Base-by-base conservation (phyloP, 2,888 invertebrate genomes). In the Meloe dianella region DNA sequence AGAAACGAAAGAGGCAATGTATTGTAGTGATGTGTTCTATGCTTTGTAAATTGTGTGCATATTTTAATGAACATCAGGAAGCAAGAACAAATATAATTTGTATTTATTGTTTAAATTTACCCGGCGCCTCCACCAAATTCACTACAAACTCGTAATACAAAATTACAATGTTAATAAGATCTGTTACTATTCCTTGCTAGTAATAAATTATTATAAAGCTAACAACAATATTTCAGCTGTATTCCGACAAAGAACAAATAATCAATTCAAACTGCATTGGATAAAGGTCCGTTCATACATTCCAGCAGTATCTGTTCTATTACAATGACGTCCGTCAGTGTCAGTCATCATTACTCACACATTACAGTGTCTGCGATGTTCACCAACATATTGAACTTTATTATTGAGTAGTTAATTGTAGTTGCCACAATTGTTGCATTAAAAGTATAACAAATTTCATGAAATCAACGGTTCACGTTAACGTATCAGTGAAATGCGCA, bases 91-190 rank as follows among this genome's bases (percentile, higher is more conserved):
- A 54, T 22, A 54, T 54, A 54, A 54, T 54, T 54, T 54, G 54
- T 54, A 54, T 24, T 24, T 24, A 12, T 12, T 54, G 12, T 22
- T 6, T 22, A 10, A 24, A 54, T 24, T 54, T 14, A 6, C 24
- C 54, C 54, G 54, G 22, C 54, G 22, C 54, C 22, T 54, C 54
- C 54, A 54, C 54, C 54, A 54, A 54, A 24, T 54, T 54, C 24
- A 54, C 54, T 24, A 54, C 20, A n/a, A 47, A 47, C 14, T n/a
- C 7, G 7, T 20, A 47, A 47, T 3, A 20, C 20, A 1, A 17
- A 41, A 41, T 41, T 41, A 41, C 41, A 17, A 41, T 17, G 5
- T 12, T 41, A 54, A 24, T 24, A 54, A 24, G 54, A 54, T 22
- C 10, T 54, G 51, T 22, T 51, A 22, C 14, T 47, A 47, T 47